These are phyloP conservation scores for Alsophila aescularia DNA, from an alignment of 2,888 invertebrate genomes.

Conservation along the genomic window DNA sequence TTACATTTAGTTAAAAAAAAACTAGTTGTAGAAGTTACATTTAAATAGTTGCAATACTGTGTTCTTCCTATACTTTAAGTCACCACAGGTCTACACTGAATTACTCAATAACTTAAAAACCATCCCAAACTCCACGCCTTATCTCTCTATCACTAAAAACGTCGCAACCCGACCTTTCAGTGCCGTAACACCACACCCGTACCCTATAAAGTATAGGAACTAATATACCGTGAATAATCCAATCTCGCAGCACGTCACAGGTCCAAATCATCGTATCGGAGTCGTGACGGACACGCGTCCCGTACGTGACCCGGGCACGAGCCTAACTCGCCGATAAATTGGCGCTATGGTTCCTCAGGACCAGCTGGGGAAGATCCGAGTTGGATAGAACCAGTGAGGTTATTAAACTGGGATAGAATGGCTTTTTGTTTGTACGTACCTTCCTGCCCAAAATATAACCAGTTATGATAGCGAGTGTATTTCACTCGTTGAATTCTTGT, in stretches of 20 bases:
- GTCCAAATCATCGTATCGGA: slow-evolving; percentile 76
- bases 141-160: slow-evolving; percentile 16
- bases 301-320: slow-evolving; percentile 74
- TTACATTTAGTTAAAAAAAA: no score
- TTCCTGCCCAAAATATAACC: no score
- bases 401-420: slow-evolving; percentile 1
- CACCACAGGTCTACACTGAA: no score
- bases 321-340: slow-evolving; percentile 74
- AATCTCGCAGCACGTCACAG: slow-evolving; percentile 61
- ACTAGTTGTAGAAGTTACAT: no score
- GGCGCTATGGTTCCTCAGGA: slow-evolving; percentile 50
- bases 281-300: slow-evolving; percentile 73
- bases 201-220: slow-evolving; percentile 36
- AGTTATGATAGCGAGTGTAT: no score
- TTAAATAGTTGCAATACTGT: no score
- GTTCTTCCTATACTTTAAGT: no score
- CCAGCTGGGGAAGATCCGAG: slow-evolving; percentile 44
- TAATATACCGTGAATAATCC: slow-evolving; percentile 41
- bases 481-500: slow-evolving; percentile 48
- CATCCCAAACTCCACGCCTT: slow-evolving; percentile 8
- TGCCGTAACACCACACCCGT: slow-evolving; percentile 18
- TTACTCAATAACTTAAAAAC: not conserved
- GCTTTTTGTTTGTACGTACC: not conserved
- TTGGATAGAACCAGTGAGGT: not conserved
- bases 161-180: slow-evolving; percentile 5